Percentiles rank a stretch among this genome's conserved stretches.
These are phyloP conservation scores for Ophion obscuratus DNA, from an alignment of 2,888 invertebrate genomes.

Conservation along the genomic window DNA sequence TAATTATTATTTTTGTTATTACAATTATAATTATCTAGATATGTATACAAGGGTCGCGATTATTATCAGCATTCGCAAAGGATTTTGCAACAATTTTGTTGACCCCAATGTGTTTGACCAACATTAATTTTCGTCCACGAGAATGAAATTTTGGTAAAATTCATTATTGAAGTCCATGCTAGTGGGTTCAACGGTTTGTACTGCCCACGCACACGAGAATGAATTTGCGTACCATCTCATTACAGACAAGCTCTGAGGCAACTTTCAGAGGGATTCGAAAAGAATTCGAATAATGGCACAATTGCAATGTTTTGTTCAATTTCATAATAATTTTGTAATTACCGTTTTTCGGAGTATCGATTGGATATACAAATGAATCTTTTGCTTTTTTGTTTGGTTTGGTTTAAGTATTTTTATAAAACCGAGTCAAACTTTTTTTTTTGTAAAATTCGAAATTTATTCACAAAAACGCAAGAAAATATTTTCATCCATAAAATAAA, in stretches of 20 bases:
- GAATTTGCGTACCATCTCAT: neutral
- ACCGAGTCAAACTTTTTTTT: no score
- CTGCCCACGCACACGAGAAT: neutral
- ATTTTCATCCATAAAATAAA: neutral
- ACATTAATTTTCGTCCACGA: neutral
- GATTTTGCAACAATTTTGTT: neutral
- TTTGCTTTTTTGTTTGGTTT: no score
- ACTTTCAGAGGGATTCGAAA: no score
- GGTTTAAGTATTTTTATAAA: no score
- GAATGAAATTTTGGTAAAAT: constrained; percentile 43
- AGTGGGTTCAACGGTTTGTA: neutral
- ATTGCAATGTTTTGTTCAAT: no score
- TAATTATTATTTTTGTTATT: no score
- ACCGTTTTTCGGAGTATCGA: no score
- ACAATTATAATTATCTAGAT: neutral
- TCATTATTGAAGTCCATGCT: constrained; percentile 27
- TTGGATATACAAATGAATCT: no score
- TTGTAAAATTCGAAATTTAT: neutral
- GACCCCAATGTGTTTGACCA: neutral
- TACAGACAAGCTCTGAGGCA: neutral
- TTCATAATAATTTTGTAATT: no score
- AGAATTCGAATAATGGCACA: no score
- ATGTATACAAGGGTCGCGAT: neutral
- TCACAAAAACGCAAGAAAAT: neutral
- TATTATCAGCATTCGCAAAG: neutral